Conservation (phyloP, 2,797 vertebrate species). For the Poecilia velifera region DNA sequence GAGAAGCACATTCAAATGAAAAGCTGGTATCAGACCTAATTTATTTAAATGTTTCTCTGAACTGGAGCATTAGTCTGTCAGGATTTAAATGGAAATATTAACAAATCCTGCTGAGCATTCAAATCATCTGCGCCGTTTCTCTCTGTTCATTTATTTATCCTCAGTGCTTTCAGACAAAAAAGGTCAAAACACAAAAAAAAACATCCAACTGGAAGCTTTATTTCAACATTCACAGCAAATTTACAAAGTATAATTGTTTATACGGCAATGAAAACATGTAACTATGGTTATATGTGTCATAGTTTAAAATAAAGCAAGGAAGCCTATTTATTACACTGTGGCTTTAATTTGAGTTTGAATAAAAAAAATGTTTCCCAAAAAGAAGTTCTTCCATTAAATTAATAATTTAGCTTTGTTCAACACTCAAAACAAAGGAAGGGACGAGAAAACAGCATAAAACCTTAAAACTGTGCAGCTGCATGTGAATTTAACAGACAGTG, state of each 20-base stretch:
- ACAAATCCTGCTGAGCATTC: background rate
- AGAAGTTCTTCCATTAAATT: background rate
- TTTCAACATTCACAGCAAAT: background rate
- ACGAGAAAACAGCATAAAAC: background rate
- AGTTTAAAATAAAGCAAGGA: background rate
- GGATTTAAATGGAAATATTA: background rate
- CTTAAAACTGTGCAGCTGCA: background rate
- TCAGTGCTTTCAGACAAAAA: background rate
- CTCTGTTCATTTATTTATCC: background rate
- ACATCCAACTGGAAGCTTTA: background rate
- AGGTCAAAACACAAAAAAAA: background rate
- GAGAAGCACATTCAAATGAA: constrained; percentile 1
- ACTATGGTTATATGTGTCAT: background rate
- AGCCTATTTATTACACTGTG: background rate
- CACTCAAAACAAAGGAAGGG: background rate
- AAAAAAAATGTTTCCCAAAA: background rate
- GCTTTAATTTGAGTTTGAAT: background rate
- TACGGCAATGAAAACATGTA: background rate
- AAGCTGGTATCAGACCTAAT: background rate
- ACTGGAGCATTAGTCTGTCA: background rate
- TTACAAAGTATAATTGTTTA: background rate
- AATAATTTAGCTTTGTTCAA: background rate
- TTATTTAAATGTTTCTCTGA: constrained; percentile 1
- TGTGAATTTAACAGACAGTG: background rate
- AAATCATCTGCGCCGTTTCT: background rate